A percentile compares a stretch with the other conserved stretches of the same genome.
phyloP scores from a whole-genome alignment of 2,888 invertebrate species.

The Drosophila recens region DNA sequence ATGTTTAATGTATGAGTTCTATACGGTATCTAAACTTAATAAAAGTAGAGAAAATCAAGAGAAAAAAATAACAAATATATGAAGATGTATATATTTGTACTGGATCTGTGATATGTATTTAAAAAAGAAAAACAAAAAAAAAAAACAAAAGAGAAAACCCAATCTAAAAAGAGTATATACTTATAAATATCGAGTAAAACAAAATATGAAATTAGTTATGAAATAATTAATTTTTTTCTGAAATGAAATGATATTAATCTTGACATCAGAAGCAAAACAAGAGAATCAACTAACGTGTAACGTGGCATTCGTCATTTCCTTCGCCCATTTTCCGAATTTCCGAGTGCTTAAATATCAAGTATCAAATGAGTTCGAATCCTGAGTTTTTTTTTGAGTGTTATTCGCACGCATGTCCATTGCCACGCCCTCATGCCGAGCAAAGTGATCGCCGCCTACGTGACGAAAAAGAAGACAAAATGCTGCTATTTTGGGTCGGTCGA shows the following conservation, averaged over 20 bases:
- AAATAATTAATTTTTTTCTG: constrained; percentile 75
- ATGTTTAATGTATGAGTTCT: constrained; percentile 75
- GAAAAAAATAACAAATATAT: constrained; percentile 58
- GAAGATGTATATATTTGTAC: constrained; percentile 78
- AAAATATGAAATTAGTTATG: constrained; percentile 72
- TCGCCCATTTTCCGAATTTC: constrained; percentile 23
- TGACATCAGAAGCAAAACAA: constrained; percentile 66
- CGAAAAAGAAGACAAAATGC: constrained; percentile 57
- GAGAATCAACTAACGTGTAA: constrained; percentile 39
- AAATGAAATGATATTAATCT: constrained; percentile 61
- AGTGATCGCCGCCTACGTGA: constrained; percentile 34
- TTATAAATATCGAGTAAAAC: constrained; percentile 62
- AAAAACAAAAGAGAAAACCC: constrained; percentile 47
- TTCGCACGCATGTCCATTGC: constrained; percentile 29
- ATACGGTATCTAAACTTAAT: constrained; percentile 68
- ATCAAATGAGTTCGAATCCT: constrained; percentile 4
- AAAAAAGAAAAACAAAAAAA: constrained; percentile 52
- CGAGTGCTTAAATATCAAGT: constrained; percentile 12
- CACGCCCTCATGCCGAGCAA: constrained; percentile 23
- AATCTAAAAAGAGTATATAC: constrained; percentile 56
- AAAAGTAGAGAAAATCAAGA: constrained; percentile 63
- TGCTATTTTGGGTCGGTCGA: constrained; percentile 18
- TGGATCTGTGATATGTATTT: constrained; percentile 85
- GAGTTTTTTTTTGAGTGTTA: constrained; percentile 11
- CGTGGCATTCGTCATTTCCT: constrained; percentile 37